phyloP scores from a whole-genome alignment of 1,140 invertebrate genomes.

The Panagrolaimus sp. region DNA sequence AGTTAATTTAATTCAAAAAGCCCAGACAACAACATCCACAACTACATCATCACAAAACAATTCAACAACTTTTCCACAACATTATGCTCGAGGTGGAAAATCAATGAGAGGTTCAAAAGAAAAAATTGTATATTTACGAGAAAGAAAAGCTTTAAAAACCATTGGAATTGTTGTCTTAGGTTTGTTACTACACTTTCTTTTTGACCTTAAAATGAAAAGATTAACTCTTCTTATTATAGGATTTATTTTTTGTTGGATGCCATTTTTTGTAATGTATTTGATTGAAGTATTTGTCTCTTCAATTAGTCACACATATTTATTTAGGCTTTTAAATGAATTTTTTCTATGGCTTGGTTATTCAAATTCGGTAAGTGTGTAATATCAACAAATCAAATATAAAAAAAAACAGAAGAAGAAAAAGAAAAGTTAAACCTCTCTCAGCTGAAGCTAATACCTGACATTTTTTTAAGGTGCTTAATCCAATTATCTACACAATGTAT shows the following conservation, averaged over 20 bases:
- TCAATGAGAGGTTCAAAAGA: constrained; percentile 54
- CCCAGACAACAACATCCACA: constrained; percentile 25
- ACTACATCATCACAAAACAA: constrained; percentile 29
- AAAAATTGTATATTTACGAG: constrained; percentile 58
- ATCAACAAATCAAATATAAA: too few relatives aligned
- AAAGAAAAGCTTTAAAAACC: constrained; percentile 62
- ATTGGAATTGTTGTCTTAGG: constrained; percentile 62
- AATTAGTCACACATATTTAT: constrained; percentile 45
- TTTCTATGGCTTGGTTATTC: constrained; percentile 62
- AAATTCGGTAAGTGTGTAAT: constrained; percentile 53
- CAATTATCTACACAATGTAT: constrained; percentile 62
- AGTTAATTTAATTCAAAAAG: constrained; percentile 8
- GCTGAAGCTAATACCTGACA: constrained; percentile 16
- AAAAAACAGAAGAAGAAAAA: background rate
- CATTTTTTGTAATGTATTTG: constrained; percentile 62
- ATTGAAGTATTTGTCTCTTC: constrained; percentile 57
- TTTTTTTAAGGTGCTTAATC: constrained; percentile 56
- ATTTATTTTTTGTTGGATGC: constrained; percentile 62
- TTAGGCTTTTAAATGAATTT: constrained; percentile 49
- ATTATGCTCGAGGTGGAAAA: constrained; percentile 31
- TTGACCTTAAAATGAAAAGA: constrained; percentile 10
- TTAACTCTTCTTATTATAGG: constrained; percentile 32
- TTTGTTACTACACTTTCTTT: constrained; percentile 45
- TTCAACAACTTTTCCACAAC: background rate
- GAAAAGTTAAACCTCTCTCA: constrained; percentile 8